Conservation (phyloP, 23 tunicate species). For the Corella eumyota region DNA sequence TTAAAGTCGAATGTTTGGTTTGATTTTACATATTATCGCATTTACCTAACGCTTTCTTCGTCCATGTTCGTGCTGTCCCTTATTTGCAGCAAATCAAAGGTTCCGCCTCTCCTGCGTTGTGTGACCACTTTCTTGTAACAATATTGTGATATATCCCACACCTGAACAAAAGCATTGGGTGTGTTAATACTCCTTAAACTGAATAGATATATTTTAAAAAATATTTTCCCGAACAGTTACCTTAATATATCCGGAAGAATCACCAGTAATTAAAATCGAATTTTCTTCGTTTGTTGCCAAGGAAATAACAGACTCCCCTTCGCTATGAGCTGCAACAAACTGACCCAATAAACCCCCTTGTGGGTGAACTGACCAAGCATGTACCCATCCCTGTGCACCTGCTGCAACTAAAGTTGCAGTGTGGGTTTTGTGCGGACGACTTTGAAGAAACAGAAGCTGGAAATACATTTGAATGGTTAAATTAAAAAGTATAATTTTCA, state of each 20-base stretch:
- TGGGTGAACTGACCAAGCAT: conserved; percentile 95
- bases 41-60: conserved; percentile 24
- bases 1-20: too few relatives aligned
- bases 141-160: conserved; percentile 65
- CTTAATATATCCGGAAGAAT: conserved; percentile 64
- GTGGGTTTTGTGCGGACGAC: conserved; percentile 63
- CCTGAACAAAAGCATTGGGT: conserved; percentile 14
- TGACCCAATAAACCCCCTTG: conserved; percentile 92
- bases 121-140: conserved; percentile 15
- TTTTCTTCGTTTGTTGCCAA: conserved; percentile 76
- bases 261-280: conserved; percentile 59
- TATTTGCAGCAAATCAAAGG: conserved; percentile 24
- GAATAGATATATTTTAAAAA: too few relatives aligned
- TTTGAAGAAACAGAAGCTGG: conserved; percentile 78
- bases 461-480: too few relatives aligned
- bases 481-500: too few relatives aligned
- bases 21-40: too few relatives aligned
- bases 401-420: conserved; percentile 60
- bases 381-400: conserved; percentile 78
- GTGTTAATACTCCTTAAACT: too few relatives aligned
- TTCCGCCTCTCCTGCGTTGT: conserved; percentile 5
- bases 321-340: conserved; percentile 69
- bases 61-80: conserved; percentile 4
- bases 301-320: conserved; percentile 60
- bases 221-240: conserved; percentile 28